Evolutionary conservation across 2,888 invertebrate species (phyloP).

Genomic region (Acronicta aceris): DNA sequence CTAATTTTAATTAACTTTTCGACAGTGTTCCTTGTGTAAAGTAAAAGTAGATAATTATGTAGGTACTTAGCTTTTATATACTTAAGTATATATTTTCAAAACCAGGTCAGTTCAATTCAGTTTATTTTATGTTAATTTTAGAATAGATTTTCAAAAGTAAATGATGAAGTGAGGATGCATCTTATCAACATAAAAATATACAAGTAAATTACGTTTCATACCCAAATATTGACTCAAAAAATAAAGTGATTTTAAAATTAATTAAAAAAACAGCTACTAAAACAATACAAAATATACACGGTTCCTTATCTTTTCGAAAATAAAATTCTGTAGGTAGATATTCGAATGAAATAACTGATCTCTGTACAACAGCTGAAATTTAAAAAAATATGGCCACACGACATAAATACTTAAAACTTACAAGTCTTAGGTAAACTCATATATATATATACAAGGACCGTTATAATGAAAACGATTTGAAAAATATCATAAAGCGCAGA

Average conservation of each 20-base stretch:
- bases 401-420: slow-evolving; percentile 40
- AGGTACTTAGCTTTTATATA: no score
- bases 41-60: no score
- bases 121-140: no score
- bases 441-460: no score
- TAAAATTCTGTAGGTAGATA: slow-evolving; percentile 16
- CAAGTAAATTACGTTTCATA: neutral
- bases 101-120: no score
- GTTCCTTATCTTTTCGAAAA: slow-evolving; percentile 16
- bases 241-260: slow-evolving; percentile 1
- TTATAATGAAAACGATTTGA: neutral
- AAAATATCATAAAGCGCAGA: no score
- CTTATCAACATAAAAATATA: neutral
- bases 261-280: slow-evolving; percentile 18
- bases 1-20: no score
- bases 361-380: slow-evolving; percentile 56
- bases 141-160: no score
- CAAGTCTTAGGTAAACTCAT: slow-evolving; percentile 11
- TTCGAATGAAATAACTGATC: slow-evolving; percentile 41
- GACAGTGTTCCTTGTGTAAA: no score
- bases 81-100: no score
- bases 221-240: neutral
- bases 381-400: slow-evolving; percentile 57
- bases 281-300: slow-evolving; percentile 2
- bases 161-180: no score